Percentiles rank a stretch among this genome's conserved stretches.
Evolutionary conservation across 2,113 vertebrate species (phyloP).

Genomic region (Clinocottus analis): DNA sequence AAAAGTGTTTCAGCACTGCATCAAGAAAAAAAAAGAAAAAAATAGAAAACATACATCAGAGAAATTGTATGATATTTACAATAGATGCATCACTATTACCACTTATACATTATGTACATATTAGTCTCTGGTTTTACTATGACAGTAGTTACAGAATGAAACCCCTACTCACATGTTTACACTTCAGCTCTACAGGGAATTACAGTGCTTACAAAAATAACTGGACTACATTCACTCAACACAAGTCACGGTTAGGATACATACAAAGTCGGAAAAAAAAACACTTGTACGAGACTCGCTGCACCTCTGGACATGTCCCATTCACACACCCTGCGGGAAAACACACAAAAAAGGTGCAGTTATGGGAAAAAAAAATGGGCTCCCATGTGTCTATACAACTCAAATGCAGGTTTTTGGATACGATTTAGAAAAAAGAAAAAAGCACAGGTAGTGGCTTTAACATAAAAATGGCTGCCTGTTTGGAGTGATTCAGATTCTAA

Average conservation of each 20-base stretch:
- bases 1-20: constrained; percentile 74
- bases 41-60: constrained; percentile 35
- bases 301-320: constrained; percentile 23
- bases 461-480: not conserved
- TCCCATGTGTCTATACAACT: constrained; percentile 2
- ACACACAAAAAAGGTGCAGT: constrained; percentile 23
- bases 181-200: constrained; percentile 69
- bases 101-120: constrained; percentile 84
- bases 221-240: constrained; percentile 73
- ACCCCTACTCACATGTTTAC: constrained; percentile 51
- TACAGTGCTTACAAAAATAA: constrained; percentile 73
- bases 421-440: not conserved
- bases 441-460: not conserved
- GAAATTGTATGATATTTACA: constrained; percentile 78
- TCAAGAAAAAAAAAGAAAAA: constrained; percentile 34
- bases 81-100: constrained; percentile 78
- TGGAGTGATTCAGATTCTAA: too few species aligned
- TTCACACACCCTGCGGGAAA: constrained; percentile 17
- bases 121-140: constrained; percentile 80
- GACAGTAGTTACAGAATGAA: constrained; percentile 79
- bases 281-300: constrained; percentile 5
- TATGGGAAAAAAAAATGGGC: not conserved
- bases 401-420: not conserved
- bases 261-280: constrained; percentile 16
- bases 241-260: constrained; percentile 56